phyloP scores from a whole-genome alignment of 2,113 vertebrate species.

The Brachionichthys hirsutus region DNA sequence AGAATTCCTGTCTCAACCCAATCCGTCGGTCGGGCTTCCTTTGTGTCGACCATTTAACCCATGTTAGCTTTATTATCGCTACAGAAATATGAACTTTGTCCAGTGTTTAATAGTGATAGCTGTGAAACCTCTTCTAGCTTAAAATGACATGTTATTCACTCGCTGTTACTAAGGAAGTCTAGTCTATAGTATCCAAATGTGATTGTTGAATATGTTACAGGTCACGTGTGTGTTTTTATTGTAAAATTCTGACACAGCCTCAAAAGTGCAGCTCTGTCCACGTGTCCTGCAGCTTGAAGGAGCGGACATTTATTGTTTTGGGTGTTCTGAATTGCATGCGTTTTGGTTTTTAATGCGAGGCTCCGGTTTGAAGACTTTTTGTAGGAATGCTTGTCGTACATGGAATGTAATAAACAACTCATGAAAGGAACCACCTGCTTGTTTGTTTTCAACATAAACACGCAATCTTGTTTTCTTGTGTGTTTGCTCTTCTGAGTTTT shows the following conservation, averaged over 20 bases:
- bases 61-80: constrained; percentile 2
- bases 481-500: not conserved
- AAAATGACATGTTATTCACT: constrained; percentile 20
- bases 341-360: constrained; percentile 1
- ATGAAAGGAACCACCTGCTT: constrained; percentile 44
- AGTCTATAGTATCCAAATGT: constrained; percentile 18
- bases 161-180: too few relatives aligned
- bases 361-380: constrained; percentile 18
- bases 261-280: constrained; percentile 13
- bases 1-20: constrained; percentile 6
- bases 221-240: too few relatives aligned
- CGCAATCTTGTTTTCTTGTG: not conserved
- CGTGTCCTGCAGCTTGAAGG: too few relatives aligned
- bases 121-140: constrained; percentile 1
- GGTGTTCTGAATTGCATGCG: not conserved
- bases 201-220: constrained; percentile 6
- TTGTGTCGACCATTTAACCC: constrained; percentile 8
- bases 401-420: constrained; percentile 60
- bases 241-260: not conserved
- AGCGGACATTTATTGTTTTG: not conserved
- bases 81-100: constrained; percentile 5
- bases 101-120: constrained; percentile 1
- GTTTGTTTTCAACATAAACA: constrained; percentile 33
- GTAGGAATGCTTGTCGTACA: constrained; percentile 51
- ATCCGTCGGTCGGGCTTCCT: constrained; percentile 8